Evolutionary conservation across 2,888 invertebrate genomes (phyloP).

Genomic region (Pseudococcus longispinus): DNA sequence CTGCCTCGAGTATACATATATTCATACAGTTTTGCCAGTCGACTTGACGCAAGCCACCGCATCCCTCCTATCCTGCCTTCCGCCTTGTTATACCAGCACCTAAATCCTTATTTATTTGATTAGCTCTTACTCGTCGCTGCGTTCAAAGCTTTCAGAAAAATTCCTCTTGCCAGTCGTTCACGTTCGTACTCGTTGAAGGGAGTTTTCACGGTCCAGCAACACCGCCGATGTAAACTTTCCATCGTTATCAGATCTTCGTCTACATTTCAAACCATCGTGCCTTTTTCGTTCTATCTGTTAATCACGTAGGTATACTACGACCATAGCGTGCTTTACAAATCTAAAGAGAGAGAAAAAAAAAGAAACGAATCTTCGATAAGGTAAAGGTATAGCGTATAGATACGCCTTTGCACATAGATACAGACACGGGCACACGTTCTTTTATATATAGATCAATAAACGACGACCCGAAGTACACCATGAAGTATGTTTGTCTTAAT

Average conservation of each 20-base stretch:
- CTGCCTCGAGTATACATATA: not conserved
- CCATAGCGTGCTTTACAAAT: not conserved
- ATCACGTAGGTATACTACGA: not conserved
- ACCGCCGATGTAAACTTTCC: no score
- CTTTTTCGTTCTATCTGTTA: not conserved
- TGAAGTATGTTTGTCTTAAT: conserved; percentile 53
- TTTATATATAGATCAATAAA: conserved; percentile 40
- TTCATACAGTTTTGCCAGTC: not conserved
- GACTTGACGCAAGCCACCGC: not conserved
- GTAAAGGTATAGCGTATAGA: conserved; percentile 1
- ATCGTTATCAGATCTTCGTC: no score
- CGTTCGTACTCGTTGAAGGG: no score
- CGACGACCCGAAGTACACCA: conserved; percentile 32
- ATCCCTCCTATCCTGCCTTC: not conserved
- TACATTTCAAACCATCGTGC: no score
- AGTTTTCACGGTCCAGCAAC: no score
- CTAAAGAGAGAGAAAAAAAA: not conserved
- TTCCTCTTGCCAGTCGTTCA: no score
- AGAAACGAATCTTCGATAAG: not conserved
- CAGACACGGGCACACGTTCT: not conserved
- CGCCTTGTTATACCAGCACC: no score
- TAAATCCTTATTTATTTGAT: no score
- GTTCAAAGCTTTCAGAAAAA: no score
- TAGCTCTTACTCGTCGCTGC: no score
- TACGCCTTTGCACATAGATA: not conserved